Evolutionary conservation across 2,113 vertebrate genomes (phyloP), one percentile per base, ranked within the genome.

Genomic region (Catharus fuscescens): DNA sequence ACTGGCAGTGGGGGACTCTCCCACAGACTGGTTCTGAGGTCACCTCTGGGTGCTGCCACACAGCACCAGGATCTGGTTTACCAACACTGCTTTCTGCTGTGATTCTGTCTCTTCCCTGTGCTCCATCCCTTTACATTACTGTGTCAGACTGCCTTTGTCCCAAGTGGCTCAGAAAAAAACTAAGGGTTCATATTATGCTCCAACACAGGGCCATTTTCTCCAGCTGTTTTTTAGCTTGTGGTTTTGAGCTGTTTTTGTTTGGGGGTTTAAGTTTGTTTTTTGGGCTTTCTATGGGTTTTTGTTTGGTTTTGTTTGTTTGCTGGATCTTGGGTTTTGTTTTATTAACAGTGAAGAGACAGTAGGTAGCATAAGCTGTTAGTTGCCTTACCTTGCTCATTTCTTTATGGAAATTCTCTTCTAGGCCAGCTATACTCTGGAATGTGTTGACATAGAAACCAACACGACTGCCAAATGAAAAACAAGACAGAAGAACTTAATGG

Each of bases 361-460:
- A 62, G 77, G 82, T 7, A 93, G 21, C 19, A 86, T 53, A 67
- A 85, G 34, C 24, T 71, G 59, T n/a, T 87, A 56, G 47, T 54
- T 57, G 31, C 29, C 98, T 98, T 98, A 99, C 99, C 98, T 99
- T 99, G 92, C 98, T 97, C 96, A 99, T 99, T 97, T 99, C 99
- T 97, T 99, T 99, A 97, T 99, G 99, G 97, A 99, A 99, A 97
- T 99, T 99, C 95, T 99, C 99, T 94, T 99, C 99, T 93, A 99
- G 98, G 60, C 99, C 99, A 1, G 99, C 98, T 91, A 99, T 98
- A 97, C 99, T 99, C 98, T 99, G 99, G 98, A 99, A 99, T 80
- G 99, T 99, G 98, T 99, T 99, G 97, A 99, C 99, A 4, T 99
- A 99, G 97, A 99, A 99, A 90, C 99, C 99, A 92, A 99, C 99